A percentile compares a stretch with the other conserved stretches of the same genome.
These are phyloP conservation scores for Candoia aspera DNA, from an alignment of 2,113 vertebrate genomes.

Conservation along the genomic window DNA sequence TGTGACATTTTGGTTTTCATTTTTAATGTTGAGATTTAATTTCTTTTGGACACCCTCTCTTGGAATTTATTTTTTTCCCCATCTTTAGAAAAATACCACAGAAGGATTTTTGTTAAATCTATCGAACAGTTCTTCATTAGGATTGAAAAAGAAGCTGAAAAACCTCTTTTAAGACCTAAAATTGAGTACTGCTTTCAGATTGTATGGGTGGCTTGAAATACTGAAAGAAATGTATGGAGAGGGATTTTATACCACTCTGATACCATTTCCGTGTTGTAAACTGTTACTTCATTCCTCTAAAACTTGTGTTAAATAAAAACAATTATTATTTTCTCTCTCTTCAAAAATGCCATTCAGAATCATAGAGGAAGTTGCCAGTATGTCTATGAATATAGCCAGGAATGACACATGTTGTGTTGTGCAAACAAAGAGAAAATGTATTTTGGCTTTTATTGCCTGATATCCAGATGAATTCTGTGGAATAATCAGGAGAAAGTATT, in stretches of 20 bases:
- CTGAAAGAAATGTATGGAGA: not conserved
- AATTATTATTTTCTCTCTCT: not conserved
- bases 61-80: not conserved
- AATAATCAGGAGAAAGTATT: not conserved
- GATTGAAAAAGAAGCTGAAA: not conserved
- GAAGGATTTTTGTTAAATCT: not conserved
- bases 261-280: not conserved
- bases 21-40: not conserved
- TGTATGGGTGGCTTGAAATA: not conserved
- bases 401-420: not conserved
- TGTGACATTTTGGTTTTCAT: not conserved
- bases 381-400: not conserved
- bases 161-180: not conserved
- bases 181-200: not conserved
- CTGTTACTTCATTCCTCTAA: not conserved
- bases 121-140: not conserved
- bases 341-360: not conserved
- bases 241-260: not conserved
- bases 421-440: not conserved
- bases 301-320: not conserved
- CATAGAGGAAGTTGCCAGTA: accelerated
- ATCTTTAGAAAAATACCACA: not conserved
- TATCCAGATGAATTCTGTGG: not conserved
- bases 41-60: not conserved
- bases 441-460: not conserved